phyloP scores from a whole-genome alignment of 2,888 invertebrate genomes.

The Thymelicus acteon region DNA sequence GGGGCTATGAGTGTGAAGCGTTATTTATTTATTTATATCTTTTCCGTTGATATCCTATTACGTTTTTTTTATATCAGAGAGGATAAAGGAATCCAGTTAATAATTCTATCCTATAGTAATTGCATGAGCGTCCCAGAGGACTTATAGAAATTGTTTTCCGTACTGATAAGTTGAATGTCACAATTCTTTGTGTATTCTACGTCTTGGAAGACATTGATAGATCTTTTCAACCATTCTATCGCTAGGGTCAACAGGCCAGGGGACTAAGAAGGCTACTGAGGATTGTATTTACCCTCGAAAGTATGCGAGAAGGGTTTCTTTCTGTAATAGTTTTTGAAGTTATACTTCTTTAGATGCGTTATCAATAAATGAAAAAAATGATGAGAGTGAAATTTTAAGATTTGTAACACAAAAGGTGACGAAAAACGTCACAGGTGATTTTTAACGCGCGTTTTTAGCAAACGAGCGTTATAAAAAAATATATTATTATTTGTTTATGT shows the following conservation, averaged over 20 bases:
- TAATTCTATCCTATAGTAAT: background rate
- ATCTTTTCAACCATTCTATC: background rate
- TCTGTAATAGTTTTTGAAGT: background rate
- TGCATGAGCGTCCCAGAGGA: background rate
- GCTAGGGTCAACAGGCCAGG: background rate
- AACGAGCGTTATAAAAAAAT: too few species aligned
- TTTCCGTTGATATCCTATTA: too few species aligned
- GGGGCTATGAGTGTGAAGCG: too few species aligned
- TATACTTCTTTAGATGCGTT: too few species aligned
- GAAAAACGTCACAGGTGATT: too few species aligned
- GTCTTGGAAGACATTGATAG: background rate
- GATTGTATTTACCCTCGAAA: background rate
- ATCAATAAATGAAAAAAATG: too few species aligned
- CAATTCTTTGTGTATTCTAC: background rate
- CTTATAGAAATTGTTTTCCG: background rate
- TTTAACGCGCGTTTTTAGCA: too few species aligned
- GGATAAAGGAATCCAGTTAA: background rate
- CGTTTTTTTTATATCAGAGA: too few species aligned
- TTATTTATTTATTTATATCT: too few species aligned
- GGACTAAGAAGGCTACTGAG: background rate
- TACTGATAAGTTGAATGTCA: background rate
- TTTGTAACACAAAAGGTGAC: too few species aligned
- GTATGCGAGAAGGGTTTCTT: background rate
- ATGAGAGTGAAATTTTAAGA: too few species aligned
- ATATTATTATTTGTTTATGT: too few species aligned